A percentile compares a stretch with the other conserved stretches of the same genome.
phyloP scores from a whole-genome alignment of 2,113 vertebrate species.

The Pluvianellus socialis region DNA sequence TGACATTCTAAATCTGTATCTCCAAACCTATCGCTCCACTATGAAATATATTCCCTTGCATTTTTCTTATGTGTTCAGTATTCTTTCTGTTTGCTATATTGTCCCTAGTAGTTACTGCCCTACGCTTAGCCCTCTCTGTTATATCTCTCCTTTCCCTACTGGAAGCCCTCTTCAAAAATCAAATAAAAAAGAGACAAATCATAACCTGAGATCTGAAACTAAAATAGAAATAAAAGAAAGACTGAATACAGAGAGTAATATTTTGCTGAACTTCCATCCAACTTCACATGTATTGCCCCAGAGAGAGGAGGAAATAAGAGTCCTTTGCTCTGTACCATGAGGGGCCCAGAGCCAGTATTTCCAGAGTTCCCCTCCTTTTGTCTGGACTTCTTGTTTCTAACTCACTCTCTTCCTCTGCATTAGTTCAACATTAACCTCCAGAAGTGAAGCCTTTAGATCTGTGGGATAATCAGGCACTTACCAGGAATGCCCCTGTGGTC shows the following conservation, averaged over 20 bases:
- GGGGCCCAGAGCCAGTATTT: background rate
- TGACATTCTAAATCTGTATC: background rate
- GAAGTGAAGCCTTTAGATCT: background rate
- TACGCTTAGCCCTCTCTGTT: background rate
- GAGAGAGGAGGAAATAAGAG: background rate
- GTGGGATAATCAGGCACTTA: background rate
- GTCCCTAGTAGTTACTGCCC: background rate
- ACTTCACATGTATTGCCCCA: background rate
- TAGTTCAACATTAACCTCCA: background rate
- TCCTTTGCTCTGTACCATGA: background rate
- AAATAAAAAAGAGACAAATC: background rate
- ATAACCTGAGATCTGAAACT: background rate
- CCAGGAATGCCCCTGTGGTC: rapidly evolving
- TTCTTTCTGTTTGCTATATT: background rate
- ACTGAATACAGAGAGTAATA: background rate
- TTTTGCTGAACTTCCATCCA: background rate
- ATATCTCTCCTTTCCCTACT: background rate
- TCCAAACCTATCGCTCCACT: background rate
- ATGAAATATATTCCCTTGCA: background rate
- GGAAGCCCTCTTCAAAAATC: background rate
- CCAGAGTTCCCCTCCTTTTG: background rate
- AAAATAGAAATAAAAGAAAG: background rate
- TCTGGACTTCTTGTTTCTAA: background rate
- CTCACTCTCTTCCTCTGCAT: background rate
- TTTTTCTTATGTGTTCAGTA: background rate